phyloP scores from a whole-genome alignment of 2,888 invertebrate species.

The Nowickia ferox region DNA sequence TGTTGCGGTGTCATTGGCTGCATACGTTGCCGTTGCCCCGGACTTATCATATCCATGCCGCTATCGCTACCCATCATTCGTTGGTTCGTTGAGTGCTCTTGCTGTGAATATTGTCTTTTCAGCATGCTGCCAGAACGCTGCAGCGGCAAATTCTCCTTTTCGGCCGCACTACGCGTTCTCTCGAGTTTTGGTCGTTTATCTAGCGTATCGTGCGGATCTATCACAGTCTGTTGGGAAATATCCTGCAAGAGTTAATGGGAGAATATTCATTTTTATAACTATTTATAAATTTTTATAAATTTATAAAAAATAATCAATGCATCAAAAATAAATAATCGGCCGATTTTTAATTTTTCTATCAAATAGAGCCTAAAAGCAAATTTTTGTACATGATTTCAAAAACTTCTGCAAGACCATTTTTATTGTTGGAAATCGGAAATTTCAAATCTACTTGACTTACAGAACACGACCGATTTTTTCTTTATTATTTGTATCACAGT shows the following conservation, averaged over 20 bases:
- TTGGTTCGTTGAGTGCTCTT: conserved; percentile 87
- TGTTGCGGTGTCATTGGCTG: conserved; percentile 82
- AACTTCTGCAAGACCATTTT: no score
- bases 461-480: no score
- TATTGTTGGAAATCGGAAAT: no score
- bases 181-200: conserved; percentile 95
- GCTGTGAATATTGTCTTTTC: conserved; percentile 92
- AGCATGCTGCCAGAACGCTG: conserved; percentile 90
- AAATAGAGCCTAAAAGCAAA: no score
- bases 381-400: no score
- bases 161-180: conserved; percentile 93
- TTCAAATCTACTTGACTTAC: no score
- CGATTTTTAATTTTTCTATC: no score
- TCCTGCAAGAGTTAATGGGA: conserved; percentile 74
- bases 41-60: conserved; percentile 83
- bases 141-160: conserved; percentile 92
- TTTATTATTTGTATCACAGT: no score
- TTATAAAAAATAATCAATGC: not conserved
- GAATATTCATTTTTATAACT: not conserved
- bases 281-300: not conserved
- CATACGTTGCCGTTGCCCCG: conserved; percentile 80
- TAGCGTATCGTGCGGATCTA: conserved; percentile 83
- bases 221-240: conserved; percentile 83
- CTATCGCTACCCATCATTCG: conserved; percentile 85
- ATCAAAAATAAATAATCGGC: no score